Evolutionary conservation across 2,113 vertebrate genomes (phyloP).

Genomic region (Microtus ochrogaster): DNA sequence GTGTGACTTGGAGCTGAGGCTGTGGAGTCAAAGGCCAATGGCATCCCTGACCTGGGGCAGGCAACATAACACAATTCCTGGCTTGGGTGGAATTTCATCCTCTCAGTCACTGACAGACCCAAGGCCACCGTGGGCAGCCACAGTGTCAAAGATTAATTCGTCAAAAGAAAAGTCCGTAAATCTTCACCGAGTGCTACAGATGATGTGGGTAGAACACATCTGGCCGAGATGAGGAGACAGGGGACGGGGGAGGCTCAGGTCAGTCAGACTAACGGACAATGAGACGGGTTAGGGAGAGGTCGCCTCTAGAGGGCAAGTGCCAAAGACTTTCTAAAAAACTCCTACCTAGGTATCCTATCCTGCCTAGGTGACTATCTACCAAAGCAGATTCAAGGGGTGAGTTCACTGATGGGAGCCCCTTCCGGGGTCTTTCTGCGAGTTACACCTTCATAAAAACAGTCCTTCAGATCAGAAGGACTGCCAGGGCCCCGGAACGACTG

Average conservation of each 20-base stretch:
- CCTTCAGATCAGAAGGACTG: background rate
- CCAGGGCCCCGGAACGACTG: no score
- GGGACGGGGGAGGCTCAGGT: background rate
- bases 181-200: background rate
- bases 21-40: background rate
- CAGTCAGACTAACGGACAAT: accelerated
- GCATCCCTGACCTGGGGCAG: no score
- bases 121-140: background rate
- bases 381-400: background rate
- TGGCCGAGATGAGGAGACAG: background rate
- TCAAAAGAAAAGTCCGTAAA: constrained; percentile 4
- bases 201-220: background rate
- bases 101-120: background rate
- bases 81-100: background rate
- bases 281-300: accelerated
- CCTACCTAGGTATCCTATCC: background rate
- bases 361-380: background rate
- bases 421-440: background rate
- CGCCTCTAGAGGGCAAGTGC: accelerated
- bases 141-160: constrained; percentile 5
- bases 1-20: background rate
- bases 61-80: background rate
- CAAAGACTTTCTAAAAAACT: background rate
- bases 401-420: background rate
- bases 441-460: background rate